A percentile compares a stretch with the other conserved stretches of the same genome.
phyloP scores from a whole-genome alignment of 1,140 invertebrate species.

The Pectinophora gossypiella region DNA sequence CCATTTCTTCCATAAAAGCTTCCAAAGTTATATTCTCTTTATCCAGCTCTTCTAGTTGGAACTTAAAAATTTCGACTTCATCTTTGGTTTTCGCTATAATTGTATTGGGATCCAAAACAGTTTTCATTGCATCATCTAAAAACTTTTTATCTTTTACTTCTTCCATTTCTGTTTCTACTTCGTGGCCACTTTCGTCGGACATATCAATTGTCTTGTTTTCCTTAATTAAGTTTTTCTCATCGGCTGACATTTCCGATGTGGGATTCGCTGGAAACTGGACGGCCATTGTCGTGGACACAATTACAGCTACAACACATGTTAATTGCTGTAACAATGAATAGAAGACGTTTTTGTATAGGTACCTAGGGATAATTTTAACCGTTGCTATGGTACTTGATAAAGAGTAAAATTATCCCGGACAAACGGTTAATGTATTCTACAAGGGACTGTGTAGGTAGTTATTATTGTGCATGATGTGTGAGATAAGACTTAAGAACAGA shows the following conservation, averaged over 20 bases:
- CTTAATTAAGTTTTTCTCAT: conserved; percentile 45
- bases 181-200: conserved; percentile 55
- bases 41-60: conserved; percentile 47
- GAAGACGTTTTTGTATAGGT: neutral
- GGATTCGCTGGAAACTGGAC: conserved; percentile 47
- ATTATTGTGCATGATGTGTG: too few species aligned
- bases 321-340: conserved; percentile 33
- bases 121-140: conserved; percentile 29
- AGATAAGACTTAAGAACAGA: too few species aligned
- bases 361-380: too few species aligned
- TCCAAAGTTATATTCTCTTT: conserved; percentile 51
- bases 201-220: conserved; percentile 44
- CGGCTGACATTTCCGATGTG: conserved; percentile 59
- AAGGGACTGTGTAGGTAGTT: too few species aligned
- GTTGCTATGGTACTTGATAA: too few species aligned
- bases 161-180: conserved; percentile 41
- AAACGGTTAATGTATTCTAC: too few species aligned
- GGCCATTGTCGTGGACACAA: conserved; percentile 22
- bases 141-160: conserved; percentile 51
- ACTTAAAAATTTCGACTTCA: conserved; percentile 44
- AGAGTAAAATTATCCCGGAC: too few species aligned
- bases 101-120: conserved; percentile 48
- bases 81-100: conserved; percentile 42
- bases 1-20: conserved; percentile 59
- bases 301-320: conserved; percentile 18